phyloP scores from a whole-genome alignment of 1,140 invertebrate genomes.

The Neocloeon triangulifer region DNA sequence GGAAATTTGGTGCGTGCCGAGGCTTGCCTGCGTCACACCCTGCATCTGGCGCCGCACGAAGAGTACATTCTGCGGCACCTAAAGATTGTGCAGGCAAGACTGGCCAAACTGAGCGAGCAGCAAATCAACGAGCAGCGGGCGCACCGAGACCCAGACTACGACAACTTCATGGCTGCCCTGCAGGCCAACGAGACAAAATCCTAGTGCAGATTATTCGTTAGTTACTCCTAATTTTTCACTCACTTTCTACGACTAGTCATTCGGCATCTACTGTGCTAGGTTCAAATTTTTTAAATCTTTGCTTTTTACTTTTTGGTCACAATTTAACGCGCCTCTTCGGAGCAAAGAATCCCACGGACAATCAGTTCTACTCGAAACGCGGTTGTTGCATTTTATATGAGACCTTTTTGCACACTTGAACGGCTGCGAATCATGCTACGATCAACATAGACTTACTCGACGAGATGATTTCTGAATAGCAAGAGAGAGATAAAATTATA shows the following conservation, averaged over 20 bases:
- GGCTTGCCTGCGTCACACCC: constrained; percentile 57
- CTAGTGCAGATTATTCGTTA: background rate
- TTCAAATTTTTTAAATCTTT: too few species aligned
- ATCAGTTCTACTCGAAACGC: too few species aligned
- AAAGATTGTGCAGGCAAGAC: constrained; percentile 55
- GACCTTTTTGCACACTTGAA: too few species aligned
- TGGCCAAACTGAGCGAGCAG: constrained; percentile 18
- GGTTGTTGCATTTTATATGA: too few species aligned
- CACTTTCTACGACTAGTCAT: background rate
- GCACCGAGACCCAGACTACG: constrained; percentile 15
- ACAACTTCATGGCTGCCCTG: too few species aligned
- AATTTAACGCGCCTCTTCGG: too few species aligned
- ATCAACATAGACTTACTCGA: too few species aligned
- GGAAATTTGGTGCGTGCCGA: constrained; percentile 63
- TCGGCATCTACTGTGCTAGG: background rate
- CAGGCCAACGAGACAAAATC: background rate
- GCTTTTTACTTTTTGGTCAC: too few species aligned
- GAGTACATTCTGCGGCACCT: constrained; percentile 79
- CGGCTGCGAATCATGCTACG: too few species aligned
- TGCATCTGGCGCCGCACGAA: constrained; percentile 58
- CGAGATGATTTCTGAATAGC: too few species aligned
- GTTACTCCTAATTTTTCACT: background rate
- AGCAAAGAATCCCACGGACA: too few species aligned
- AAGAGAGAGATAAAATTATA: too few species aligned
- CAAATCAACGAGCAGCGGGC: constrained; percentile 15